A percentile compares a stretch with the other conserved stretches of the same genome.
Evolutionary conservation across 2,888 invertebrate genomes (phyloP).

Genomic region (Cryptocephalus moraei): DNA sequence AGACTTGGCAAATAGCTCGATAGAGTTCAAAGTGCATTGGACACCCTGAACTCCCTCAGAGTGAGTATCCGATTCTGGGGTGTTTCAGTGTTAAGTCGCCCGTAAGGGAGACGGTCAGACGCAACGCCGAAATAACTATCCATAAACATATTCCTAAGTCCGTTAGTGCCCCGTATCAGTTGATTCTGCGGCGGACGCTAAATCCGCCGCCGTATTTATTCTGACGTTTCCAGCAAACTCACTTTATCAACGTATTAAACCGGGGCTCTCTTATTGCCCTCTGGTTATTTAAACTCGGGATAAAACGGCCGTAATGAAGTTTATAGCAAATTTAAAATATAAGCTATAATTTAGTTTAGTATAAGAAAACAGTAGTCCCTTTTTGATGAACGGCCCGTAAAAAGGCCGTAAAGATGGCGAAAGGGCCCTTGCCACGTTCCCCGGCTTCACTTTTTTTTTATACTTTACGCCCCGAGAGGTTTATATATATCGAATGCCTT

Average conservation of each 20-base stretch:
- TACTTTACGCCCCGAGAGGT: background rate
- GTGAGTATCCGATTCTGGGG: too few relatives aligned
- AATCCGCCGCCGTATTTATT: background rate
- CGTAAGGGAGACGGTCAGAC: too few relatives aligned
- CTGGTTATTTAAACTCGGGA: background rate
- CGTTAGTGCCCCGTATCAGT: background rate
- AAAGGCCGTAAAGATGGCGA: slow-evolving; percentile 1
- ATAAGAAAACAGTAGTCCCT: slow-evolving; percentile 1
- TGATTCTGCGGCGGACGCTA: background rate
- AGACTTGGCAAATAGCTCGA: too few relatives aligned
- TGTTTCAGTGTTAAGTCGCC: too few relatives aligned
- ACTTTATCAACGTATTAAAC: background rate
- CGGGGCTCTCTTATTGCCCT: background rate
- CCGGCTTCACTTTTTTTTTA: background rate
- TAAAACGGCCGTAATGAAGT: slow-evolving; percentile 3
- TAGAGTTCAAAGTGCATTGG: too few relatives aligned
- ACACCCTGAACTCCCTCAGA: too few relatives aligned
- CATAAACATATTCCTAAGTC: background rate
- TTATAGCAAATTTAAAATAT: background rate
- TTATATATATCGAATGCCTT: background rate
- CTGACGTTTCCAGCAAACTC: background rate
- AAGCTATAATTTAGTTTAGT: background rate
- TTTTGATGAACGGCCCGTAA: slow-evolving; percentile 3
- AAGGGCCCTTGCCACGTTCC: background rate
- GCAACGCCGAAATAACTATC: background rate